A percentile compares a stretch with the other conserved stretches of the same genome.
Conservation (phyloP, 2,113 vertebrate genomes). For the Origma solitaria region DNA sequence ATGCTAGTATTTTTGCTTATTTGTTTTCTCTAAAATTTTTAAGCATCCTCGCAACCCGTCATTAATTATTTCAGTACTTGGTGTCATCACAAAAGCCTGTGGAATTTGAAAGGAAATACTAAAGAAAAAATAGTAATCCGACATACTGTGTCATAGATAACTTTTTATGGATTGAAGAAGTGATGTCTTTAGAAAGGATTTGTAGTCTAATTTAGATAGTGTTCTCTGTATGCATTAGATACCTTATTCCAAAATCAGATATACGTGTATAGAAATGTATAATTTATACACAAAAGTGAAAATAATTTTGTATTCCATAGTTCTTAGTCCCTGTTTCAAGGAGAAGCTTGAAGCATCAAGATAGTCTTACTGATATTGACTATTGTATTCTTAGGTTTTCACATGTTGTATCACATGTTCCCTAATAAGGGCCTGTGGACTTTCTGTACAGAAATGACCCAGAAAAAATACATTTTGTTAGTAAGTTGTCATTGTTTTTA, state of each 20-base stretch:
- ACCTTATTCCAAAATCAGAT: neutral
- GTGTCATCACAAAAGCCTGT: neutral
- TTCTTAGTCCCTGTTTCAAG: neutral
- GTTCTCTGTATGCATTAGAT: neutral
- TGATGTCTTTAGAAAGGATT: neutral
- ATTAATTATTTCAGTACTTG: neutral
- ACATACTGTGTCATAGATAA: neutral
- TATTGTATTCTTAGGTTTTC: neutral
- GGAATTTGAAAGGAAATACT: neutral
- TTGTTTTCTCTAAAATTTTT: neutral
- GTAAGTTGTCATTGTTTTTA: neutral
- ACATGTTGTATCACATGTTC: neutral
- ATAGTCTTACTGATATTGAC: neutral
- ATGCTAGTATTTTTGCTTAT: neutral
- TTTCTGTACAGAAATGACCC: neutral
- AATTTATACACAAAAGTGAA: neutral
- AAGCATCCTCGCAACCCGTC: neutral
- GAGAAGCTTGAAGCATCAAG: neutral
- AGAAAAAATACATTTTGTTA: neutral
- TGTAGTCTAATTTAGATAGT: neutral
- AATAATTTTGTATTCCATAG: neutral
- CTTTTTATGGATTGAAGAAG: neutral
- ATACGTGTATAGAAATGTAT: neutral
- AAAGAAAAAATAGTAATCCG: neutral
- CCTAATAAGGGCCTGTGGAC: neutral